Evolutionary conservation across 1,140 invertebrate genomes (phyloP).

Genomic region (Drepana arcuata): DNA sequence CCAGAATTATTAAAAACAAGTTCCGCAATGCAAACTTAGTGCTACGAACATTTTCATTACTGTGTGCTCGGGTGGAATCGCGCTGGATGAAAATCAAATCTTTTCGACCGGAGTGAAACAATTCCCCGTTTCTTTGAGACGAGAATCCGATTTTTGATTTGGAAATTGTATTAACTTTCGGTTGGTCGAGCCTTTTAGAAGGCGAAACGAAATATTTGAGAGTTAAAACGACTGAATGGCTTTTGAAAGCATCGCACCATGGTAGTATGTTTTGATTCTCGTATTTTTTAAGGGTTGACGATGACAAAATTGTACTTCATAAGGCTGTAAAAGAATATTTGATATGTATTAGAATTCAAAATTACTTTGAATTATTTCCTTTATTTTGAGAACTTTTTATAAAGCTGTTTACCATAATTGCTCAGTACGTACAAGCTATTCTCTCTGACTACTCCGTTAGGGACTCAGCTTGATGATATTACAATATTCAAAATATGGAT

Average conservation of each 20-base stretch:
- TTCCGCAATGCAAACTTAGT: too few relatives aligned
- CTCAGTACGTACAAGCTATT: too few relatives aligned
- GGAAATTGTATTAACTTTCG: constrained; percentile 15
- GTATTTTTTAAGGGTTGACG: constrained; percentile 4
- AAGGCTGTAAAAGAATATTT: too few relatives aligned
- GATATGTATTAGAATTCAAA: too few relatives aligned
- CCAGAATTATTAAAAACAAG: too few relatives aligned
- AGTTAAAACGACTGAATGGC: constrained; percentile 3
- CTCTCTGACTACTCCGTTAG: too few relatives aligned
- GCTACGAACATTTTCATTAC: constrained; percentile 14
- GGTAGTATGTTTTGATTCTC: constrained; percentile 1
- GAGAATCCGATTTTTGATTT: constrained; percentile 16
- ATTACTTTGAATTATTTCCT: too few relatives aligned
- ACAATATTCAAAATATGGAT: too few relatives aligned
- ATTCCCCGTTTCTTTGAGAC: constrained; percentile 8
- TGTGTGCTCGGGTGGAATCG: constrained; percentile 7
- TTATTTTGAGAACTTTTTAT: background rate
- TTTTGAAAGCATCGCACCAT: constrained; percentile 1
- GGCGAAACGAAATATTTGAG: constrained; percentile 5
- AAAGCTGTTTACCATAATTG: too few relatives aligned
- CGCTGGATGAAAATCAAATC: constrained; percentile 17
- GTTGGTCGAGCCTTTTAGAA: constrained; percentile 5
- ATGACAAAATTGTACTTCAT: too few relatives aligned
- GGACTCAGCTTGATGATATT: too few relatives aligned
- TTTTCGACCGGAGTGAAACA: constrained; percentile 9